A percentile compares a stretch with the other conserved stretches of the same genome.
phyloP scores from a whole-genome alignment of 2,797 vertebrate genomes.

The Micrastur ruficollis region DNA sequence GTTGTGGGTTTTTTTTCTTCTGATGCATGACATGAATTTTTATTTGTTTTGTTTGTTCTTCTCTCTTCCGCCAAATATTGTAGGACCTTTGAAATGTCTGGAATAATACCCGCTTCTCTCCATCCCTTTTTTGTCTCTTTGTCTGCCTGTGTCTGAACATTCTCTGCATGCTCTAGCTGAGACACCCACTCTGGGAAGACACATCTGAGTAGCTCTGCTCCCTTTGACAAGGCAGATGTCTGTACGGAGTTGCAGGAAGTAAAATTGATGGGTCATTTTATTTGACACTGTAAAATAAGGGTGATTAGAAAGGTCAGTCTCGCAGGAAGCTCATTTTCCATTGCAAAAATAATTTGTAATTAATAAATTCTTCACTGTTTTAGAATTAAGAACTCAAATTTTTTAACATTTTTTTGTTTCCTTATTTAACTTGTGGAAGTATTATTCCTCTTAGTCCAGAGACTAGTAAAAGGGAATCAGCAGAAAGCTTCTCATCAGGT shows the following conservation, averaged over 20 bases:
- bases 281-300: background rate
- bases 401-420: background rate
- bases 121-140: background rate
- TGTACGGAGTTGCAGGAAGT: background rate
- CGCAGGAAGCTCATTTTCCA: background rate
- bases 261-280: background rate
- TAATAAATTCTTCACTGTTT: conserved; percentile 32
- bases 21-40: background rate
- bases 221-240: background rate
- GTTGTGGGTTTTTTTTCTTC: background rate
- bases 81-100: background rate
- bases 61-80: background rate
- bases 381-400: background rate
- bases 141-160: background rate
- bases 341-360: background rate
- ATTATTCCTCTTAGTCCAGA: background rate
- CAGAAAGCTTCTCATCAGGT: background rate
- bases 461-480: background rate
- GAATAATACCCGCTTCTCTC: background rate
- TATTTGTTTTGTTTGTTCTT: background rate
- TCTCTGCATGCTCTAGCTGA: background rate
- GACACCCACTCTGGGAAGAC: background rate
- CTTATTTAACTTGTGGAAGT: background rate
- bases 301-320: background rate
- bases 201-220: background rate